Conservation (phyloP, 2,888 invertebrate species). For the Tetragonula carbonaria region DNA sequence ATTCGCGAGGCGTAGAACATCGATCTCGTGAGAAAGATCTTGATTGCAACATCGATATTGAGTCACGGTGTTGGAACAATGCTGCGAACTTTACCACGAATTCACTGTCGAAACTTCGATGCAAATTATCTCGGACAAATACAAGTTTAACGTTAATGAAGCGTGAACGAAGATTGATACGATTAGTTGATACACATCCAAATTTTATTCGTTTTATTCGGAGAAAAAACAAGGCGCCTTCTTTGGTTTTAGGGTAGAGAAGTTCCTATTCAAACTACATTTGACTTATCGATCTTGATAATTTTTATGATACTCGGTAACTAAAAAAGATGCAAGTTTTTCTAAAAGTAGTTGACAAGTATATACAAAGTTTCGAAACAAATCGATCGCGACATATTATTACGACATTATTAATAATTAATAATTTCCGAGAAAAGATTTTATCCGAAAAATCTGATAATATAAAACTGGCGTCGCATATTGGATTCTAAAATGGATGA, state of each 20-base stretch:
- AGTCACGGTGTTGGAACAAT: not conserved
- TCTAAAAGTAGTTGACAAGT: too few relatives aligned
- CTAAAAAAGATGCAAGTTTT: too few relatives aligned
- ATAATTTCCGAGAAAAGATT: too few relatives aligned
- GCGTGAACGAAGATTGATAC: slow-evolving; percentile 38
- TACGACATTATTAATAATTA: too few relatives aligned
- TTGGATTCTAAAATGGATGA: too few relatives aligned
- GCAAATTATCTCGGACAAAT: slow-evolving; percentile 31
- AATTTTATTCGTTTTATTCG: not conserved
- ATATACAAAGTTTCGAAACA: too few relatives aligned
- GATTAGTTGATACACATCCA: slow-evolving; percentile 14
- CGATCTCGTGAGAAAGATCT: slow-evolving; percentile 6
- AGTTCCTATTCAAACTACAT: not conserved
- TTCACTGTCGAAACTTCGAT: slow-evolving; percentile 32
- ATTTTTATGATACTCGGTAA: too few relatives aligned
- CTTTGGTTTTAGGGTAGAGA: not conserved
- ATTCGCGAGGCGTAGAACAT: not conserved
- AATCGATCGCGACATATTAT: too few relatives aligned
- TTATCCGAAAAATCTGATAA: too few relatives aligned
- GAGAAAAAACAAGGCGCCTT: not conserved
- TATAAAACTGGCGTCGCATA: too few relatives aligned
- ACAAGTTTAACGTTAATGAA: slow-evolving; percentile 47
- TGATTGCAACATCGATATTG: slow-evolving; percentile 32
- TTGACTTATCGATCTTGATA: not conserved
- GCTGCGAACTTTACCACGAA: slow-evolving; percentile 22